Evolutionary conservation across 2,888 invertebrate species (phyloP).

Genomic region (Cryptocephalus moraei): DNA sequence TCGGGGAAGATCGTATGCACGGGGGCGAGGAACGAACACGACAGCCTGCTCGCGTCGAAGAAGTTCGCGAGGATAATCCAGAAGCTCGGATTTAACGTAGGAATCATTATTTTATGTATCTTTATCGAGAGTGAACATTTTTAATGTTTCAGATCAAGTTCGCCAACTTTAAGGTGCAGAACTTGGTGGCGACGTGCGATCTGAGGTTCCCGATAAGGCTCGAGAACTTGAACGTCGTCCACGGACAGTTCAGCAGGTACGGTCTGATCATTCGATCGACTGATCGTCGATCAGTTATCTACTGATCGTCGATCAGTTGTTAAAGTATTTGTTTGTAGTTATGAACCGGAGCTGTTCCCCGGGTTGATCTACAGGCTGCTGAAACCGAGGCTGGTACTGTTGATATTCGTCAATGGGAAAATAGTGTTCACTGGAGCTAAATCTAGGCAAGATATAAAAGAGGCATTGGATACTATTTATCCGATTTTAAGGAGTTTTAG

Average conservation of each 20-base stretch:
- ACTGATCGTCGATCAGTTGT: no score
- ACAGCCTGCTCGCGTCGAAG: constrained; percentile 61
- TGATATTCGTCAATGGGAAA: constrained; percentile 81
- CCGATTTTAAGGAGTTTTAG: constrained; percentile 63
- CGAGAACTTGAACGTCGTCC: constrained; percentile 64
- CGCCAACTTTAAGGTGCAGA: constrained; percentile 68
- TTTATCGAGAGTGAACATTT: constrained; percentile 21
- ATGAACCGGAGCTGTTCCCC: constrained; percentile 77
- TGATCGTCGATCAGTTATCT: no score
- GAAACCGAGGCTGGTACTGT: constrained; percentile 67
- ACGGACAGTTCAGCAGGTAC: constrained; percentile 52
- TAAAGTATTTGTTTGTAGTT: constrained; percentile 48
- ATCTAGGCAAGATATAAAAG: constrained; percentile 61
- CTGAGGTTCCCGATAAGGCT: constrained; percentile 61
- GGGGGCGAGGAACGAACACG: constrained; percentile 67
- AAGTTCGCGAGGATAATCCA: constrained; percentile 78
- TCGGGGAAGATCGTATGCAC: constrained; percentile 79
- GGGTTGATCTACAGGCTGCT: constrained; percentile 79
- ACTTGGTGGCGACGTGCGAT: constrained; percentile 67
- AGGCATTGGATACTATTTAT: constrained; percentile 68
- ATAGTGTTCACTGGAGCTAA: constrained; percentile 75
- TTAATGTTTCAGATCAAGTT: constrained; percentile 54
- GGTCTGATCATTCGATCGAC: background rate
- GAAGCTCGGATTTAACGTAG: constrained; percentile 59
- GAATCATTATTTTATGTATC: constrained; percentile 6